A percentile compares a stretch with the other conserved stretches of the same genome.
Conservation (phyloP, 2,888 invertebrate genomes). For the Hemicrepidius hirtus region DNA sequence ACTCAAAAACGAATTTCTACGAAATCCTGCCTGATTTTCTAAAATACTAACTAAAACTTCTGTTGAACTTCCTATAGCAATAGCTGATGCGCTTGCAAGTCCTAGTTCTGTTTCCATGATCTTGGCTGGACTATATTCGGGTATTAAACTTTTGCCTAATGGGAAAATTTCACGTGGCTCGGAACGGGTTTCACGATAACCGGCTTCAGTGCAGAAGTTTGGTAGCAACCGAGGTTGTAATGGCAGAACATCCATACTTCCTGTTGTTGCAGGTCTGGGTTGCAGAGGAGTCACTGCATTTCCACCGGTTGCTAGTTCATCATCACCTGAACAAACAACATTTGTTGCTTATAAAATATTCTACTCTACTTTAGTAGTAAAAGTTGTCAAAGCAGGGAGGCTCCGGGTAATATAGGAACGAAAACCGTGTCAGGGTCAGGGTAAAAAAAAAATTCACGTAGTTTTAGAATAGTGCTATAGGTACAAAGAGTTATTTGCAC, state of each 20-base stretch:
- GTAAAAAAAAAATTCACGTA: no score
- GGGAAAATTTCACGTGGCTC: constrained; percentile 67
- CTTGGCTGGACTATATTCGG: constrained; percentile 54
- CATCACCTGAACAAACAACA: constrained; percentile 17
- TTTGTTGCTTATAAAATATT: constrained; percentile 10
- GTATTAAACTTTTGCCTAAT: constrained; percentile 50
- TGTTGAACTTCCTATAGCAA: constrained; percentile 68
- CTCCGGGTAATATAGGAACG: background rate
- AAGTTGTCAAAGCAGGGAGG: background rate
- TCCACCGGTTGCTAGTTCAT: constrained; percentile 65
- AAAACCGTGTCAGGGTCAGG: no score
- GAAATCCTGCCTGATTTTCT: constrained; percentile 65
- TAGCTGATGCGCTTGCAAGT: constrained; percentile 64
- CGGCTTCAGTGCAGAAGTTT: constrained; percentile 74
- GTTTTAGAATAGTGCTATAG: no score
- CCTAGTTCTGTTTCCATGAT: constrained; percentile 61
- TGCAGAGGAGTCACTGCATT: constrained; percentile 77
- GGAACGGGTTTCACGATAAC: constrained; percentile 74
- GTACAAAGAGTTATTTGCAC: no score
- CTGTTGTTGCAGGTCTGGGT: constrained; percentile 82
- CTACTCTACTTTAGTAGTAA: background rate
- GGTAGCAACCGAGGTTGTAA: constrained; percentile 82
- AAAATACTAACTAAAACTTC: constrained; percentile 68
- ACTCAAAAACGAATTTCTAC: constrained; percentile 62
- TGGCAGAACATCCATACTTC: constrained; percentile 81